Percentiles rank a stretch among this genome's conserved stretches.
phyloP scores from a whole-genome alignment of 2,888 invertebrate species.

The Lepas anatifera region DNA sequence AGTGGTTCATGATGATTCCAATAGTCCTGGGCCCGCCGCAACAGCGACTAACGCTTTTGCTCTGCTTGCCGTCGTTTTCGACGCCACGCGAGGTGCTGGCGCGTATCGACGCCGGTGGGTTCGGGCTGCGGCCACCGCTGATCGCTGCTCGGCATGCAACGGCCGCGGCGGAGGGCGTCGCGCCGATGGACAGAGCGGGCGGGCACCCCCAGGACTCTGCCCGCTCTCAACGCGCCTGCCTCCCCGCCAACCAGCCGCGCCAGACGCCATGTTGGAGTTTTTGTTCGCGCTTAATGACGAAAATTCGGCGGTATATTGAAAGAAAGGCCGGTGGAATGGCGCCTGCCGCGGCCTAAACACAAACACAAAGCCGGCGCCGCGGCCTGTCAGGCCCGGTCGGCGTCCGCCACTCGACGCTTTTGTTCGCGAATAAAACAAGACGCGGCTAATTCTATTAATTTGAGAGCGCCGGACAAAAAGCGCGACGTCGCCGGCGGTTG shows the following conservation, averaged over 20 bases:
- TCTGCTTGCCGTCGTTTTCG: neutral
- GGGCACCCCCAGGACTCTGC: too few species aligned
- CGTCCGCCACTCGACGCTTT: neutral
- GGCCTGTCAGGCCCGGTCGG: neutral
- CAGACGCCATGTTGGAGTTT: constrained; percentile 3
- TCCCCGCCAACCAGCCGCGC: too few species aligned
- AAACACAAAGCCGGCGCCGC: neutral
- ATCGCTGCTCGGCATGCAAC: neutral
- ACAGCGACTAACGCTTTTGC: neutral
- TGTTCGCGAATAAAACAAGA: constrained; percentile 6
- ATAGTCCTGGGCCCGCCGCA: too few species aligned
- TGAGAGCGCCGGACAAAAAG: neutral
- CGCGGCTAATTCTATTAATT: constrained; percentile 7
- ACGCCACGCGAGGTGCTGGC: neutral
- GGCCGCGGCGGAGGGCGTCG: too few species aligned
- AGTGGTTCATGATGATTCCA: too few species aligned
- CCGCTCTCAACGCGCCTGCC: too few species aligned
- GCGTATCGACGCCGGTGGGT: too few species aligned
- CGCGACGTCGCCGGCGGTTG: neutral
- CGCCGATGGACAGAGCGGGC: too few species aligned
- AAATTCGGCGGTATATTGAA: constrained; percentile 1
- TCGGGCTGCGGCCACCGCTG: neutral
- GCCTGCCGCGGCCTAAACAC: constrained; percentile 4
- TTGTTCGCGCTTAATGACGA: constrained; percentile 7
- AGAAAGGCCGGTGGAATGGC: constrained; percentile 1